Evolutionary conservation across 2,888 invertebrate species (phyloP).

Genomic region (Tiliacea aurago): DNA sequence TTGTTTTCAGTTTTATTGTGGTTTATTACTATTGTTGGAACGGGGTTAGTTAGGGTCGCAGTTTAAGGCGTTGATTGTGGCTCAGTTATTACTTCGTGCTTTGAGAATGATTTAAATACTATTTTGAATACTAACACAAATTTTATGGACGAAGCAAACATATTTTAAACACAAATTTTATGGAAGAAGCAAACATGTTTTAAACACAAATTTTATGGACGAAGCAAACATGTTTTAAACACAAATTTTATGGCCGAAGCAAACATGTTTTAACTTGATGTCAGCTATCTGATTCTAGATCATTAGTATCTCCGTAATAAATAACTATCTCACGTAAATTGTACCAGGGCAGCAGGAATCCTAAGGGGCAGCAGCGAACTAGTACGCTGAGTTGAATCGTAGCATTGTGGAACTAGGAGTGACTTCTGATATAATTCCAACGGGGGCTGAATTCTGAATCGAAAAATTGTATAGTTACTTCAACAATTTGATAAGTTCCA

Average conservation of each 20-base stretch:
- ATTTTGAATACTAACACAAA: too few relatives aligned
- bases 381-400: constrained; percentile 28
- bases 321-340: constrained; percentile 14
- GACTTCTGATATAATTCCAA: constrained; percentile 32
- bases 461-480: neutral
- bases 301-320: neutral
- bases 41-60: constrained; percentile 27
- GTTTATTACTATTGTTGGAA: constrained; percentile 45
- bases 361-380: constrained; percentile 29
- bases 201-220: too few relatives aligned
- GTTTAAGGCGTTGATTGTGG: neutral
- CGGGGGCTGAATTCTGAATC: constrained; percentile 12
- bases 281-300: neutral
- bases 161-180: too few relatives aligned
- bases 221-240: too few relatives aligned
- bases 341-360: constrained; percentile 25
- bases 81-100: neutral
- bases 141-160: too few relatives aligned
- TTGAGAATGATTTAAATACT: neutral
- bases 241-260: too few relatives aligned
- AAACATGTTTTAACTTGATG: neutral
- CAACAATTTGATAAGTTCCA: neutral
- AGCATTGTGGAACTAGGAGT: neutral
- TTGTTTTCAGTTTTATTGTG: constrained; percentile 33
- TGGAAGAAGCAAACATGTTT: neutral